phyloP scores from a whole-genome alignment of 2,888 invertebrate species.

The Lasioglossum zephyrum region DNA sequence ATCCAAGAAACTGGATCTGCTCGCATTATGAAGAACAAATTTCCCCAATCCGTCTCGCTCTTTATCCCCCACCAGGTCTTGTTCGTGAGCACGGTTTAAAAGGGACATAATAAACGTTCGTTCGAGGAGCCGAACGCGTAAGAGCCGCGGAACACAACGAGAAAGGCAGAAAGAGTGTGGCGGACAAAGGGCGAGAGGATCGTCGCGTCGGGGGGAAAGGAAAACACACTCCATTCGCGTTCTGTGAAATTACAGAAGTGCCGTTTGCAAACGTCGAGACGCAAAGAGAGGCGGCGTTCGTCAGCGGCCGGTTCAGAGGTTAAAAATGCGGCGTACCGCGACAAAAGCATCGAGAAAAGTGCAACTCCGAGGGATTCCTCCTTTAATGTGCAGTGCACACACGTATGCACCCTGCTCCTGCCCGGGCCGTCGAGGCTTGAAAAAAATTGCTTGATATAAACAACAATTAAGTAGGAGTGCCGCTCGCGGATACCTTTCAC shows the following conservation, averaged over 20 bases:
- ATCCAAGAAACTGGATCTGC: constrained; percentile 3
- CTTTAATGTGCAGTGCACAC: constrained; percentile 15
- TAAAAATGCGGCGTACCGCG: constrained; percentile 54
- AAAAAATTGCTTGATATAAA: constrained; percentile 67
- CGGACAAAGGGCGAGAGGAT: constrained; percentile 50
- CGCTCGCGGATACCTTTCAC: constrained; percentile 56
- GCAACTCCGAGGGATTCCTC: constrained; percentile 14
- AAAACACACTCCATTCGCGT: constrained; percentile 58
- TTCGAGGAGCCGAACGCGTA: constrained; percentile 1
- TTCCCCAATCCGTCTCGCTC: background rate
- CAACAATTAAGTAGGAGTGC: constrained; percentile 71
- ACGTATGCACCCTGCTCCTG: background rate
- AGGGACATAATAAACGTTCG: constrained; percentile 11
- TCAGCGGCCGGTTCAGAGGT: constrained; percentile 46
- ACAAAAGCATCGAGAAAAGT: constrained; percentile 39
- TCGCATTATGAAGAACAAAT: constrained; percentile 10
- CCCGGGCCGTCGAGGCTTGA: constrained; percentile 25
- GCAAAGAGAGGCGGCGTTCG: constrained; percentile 56
- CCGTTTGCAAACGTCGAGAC: constrained; percentile 47
- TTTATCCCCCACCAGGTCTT: background rate
- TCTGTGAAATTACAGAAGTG: constrained; percentile 48
- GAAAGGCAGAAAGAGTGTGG: background rate
- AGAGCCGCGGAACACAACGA: background rate
- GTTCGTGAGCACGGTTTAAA: background rate
- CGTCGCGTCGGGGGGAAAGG: constrained; percentile 54